phyloP scores from a whole-genome alignment of 1,140 invertebrate species.

The Brachionus rotundiformis region DNA sequence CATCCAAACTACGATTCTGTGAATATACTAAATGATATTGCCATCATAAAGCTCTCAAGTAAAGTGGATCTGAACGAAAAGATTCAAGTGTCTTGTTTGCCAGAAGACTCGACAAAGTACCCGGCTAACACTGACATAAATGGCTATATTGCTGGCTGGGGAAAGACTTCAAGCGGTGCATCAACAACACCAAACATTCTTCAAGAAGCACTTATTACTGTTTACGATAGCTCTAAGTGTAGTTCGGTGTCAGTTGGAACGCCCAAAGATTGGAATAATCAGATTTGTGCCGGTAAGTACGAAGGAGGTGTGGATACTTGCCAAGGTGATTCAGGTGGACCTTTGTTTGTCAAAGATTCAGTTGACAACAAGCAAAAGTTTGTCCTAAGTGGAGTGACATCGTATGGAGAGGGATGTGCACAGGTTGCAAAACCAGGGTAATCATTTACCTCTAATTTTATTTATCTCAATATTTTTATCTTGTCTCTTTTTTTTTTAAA shows the following conservation, averaged over 20 bases:
- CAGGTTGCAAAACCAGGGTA: conserved; percentile 11
- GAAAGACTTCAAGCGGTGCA: neutral
- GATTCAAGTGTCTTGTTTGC: conserved; percentile 27
- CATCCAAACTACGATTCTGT: conserved; percentile 1
- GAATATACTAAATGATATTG: conserved; percentile 24
- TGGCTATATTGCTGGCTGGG: conserved; percentile 11
- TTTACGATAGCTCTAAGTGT: conserved; percentile 19
- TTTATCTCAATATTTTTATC: too few species aligned
- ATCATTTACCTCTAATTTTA: too few species aligned
- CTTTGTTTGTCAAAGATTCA: neutral
- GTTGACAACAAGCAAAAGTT: conserved; percentile 5
- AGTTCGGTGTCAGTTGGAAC: neutral
- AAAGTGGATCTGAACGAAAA: neutral
- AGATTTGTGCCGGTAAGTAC: conserved; percentile 37
- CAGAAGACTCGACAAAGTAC: neutral
- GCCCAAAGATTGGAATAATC: conserved; percentile 25
- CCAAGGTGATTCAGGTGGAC: conserved; percentile 47
- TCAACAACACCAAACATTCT: neutral
- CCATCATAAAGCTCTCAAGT: conserved; percentile 9
- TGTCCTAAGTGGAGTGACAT: conserved; percentile 5
- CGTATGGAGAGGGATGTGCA: conserved; percentile 22
- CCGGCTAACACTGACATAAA: neutral
- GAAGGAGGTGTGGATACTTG: conserved; percentile 31
- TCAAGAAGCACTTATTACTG: neutral
- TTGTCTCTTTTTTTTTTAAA: too few species aligned